Evolutionary conservation across 2,797 vertebrate genomes (phyloP).

Genomic region (Alcedo atthis): DNA sequence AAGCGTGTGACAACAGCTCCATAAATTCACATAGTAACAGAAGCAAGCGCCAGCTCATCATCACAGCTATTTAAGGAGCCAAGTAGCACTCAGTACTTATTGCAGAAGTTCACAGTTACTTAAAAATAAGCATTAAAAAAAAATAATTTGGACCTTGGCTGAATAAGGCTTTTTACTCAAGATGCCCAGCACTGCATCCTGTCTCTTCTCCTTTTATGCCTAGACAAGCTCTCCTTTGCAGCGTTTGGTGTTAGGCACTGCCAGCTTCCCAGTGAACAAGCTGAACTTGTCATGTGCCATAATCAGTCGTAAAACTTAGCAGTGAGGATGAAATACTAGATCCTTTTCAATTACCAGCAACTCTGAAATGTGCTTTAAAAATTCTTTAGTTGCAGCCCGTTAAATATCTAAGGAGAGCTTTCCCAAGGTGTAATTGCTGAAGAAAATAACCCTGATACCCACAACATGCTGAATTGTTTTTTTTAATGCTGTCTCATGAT

Average conservation of each 20-base stretch:
- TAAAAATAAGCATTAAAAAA: slow-evolving; percentile 78
- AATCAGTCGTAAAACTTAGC: slow-evolving; percentile 27
- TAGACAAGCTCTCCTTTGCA: not conserved
- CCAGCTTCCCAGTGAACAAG: not conserved
- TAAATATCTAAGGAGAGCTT: slow-evolving; percentile 21
- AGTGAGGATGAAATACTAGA: not conserved
- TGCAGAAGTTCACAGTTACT: slow-evolving; percentile 76
- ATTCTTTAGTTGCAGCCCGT: not conserved
- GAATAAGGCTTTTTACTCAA: slow-evolving; percentile 70
- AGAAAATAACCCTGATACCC: slow-evolving; percentile 17
- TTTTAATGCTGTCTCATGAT: slow-evolving; percentile 62
- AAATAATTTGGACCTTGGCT: slow-evolving; percentile 70
- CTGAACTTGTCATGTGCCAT: slow-evolving; percentile 9
- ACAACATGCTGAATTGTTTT: slow-evolving; percentile 4
- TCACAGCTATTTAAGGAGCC: slow-evolving; percentile 74
- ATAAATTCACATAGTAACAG: slow-evolving; percentile 79
- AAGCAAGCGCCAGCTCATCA: slow-evolving; percentile 66
- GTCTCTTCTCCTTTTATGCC: not conserved
- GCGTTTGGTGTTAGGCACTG: not conserved
- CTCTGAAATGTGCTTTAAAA: slow-evolving; percentile 17
- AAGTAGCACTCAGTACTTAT: slow-evolving; percentile 67
- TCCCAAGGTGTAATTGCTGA: slow-evolving; percentile 1
- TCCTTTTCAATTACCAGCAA: slow-evolving; percentile 13
- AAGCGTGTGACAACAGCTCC: slow-evolving; percentile 74
- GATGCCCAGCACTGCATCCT: slow-evolving; percentile 40